phyloP scores from a whole-genome alignment of 2,113 vertebrate species.

The Zosterops lateralis region DNA sequence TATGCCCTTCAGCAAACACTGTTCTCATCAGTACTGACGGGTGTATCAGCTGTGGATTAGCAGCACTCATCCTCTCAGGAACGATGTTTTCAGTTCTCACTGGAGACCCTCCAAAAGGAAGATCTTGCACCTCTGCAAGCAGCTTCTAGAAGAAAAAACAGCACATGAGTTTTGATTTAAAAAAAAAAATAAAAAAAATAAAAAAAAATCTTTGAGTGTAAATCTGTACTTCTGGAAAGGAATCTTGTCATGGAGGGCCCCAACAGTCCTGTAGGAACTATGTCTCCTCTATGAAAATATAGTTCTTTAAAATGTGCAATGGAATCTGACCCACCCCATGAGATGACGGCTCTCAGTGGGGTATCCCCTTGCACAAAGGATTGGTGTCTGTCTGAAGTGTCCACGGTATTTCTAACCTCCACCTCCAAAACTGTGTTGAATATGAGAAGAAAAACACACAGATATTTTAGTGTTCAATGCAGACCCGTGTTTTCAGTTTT shows the following conservation, averaged over 20 bases:
- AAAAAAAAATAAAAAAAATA: not conserved
- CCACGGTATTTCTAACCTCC: not conserved
- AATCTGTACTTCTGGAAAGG: not conserved
- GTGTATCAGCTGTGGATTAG: constrained; percentile 18
- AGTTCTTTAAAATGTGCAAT: not conserved
- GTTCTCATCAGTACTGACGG: not conserved
- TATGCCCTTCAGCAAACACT: constrained; percentile 19
- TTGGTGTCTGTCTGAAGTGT: not conserved
- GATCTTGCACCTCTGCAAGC: constrained; percentile 20
- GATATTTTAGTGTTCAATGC: not conserved
- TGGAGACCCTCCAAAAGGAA: constrained; percentile 1
- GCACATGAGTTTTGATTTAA: not conserved
- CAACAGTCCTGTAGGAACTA: not conserved
- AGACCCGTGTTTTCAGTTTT: not conserved
- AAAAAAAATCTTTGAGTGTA: not conserved
- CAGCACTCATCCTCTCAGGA: not conserved
- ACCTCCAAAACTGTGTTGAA: not conserved
- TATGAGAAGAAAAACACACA: not conserved
- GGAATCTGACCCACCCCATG: fast-evolving
- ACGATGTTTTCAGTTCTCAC: constrained; percentile 24
- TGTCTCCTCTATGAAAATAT: not conserved
- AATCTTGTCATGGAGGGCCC: not conserved
- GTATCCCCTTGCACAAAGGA: not conserved
- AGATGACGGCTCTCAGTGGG: not conserved
- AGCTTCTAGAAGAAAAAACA: not conserved